Percentiles rank a stretch among this genome's conserved stretches.
Conservation (phyloP, 1,140 invertebrate species). For the Rhyzopertha dominica region DNA sequence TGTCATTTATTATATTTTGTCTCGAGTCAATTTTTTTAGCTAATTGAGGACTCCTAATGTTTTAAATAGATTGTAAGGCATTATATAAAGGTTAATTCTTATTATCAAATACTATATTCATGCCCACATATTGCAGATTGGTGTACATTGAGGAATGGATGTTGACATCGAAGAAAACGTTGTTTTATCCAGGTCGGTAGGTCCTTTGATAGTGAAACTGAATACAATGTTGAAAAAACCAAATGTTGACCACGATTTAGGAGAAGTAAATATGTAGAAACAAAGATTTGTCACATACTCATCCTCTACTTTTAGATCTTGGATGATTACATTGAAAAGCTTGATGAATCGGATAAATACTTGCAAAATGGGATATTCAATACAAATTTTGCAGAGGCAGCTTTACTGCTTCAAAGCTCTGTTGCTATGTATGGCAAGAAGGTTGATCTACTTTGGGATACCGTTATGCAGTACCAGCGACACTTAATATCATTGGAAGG, state of each 20-base stretch:
- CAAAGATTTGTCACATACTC: background rate
- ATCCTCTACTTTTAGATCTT: slow-evolving; percentile 32
- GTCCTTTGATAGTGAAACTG: slow-evolving; percentile 24
- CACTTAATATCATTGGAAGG: slow-evolving; percentile 17
- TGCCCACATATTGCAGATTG: too few species aligned
- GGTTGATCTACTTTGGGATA: slow-evolving; percentile 40
- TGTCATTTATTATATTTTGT: too few species aligned
- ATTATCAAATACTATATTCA: too few species aligned
- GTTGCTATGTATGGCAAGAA: slow-evolving; percentile 35
- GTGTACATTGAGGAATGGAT: too few species aligned
- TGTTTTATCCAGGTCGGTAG: too few species aligned
- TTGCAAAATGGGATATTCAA: slow-evolving; percentile 36
- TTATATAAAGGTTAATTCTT: too few species aligned
- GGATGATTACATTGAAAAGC: slow-evolving; percentile 24
- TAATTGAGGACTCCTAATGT: too few species aligned
- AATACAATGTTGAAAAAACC: slow-evolving; percentile 34
- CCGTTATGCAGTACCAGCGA: slow-evolving; percentile 22
- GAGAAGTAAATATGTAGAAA: slow-evolving; percentile 23
- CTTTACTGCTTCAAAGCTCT: slow-evolving; percentile 35
- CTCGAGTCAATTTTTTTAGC: too few species aligned
- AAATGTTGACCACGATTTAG: slow-evolving; percentile 30
- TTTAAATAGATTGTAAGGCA: too few species aligned
- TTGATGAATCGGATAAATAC: slow-evolving; percentile 25
- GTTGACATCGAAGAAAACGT: too few species aligned
- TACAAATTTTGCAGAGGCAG: slow-evolving; percentile 40